Conservation (phyloP, 1,140 invertebrate species). For the Lucilia sericata region DNA sequence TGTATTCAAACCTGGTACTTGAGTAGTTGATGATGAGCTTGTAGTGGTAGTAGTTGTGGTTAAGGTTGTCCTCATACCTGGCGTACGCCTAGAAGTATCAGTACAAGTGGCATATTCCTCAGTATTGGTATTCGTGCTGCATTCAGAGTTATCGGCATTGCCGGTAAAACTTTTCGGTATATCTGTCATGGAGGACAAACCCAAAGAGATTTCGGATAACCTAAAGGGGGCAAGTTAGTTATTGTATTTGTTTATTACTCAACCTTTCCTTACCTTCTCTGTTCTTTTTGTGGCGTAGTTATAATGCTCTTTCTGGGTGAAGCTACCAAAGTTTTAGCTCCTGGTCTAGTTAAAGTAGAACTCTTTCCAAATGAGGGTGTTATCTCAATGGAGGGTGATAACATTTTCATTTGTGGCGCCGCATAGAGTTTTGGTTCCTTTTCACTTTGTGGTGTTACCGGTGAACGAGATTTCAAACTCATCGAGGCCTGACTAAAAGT, state of each 20-base stretch:
- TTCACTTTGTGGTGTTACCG: conserved; percentile 31
- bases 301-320: not conserved
- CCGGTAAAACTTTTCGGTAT: conserved; percentile 63
- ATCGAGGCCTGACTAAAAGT: conserved; percentile 17
- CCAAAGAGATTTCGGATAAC: conserved; percentile 29
- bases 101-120: conserved; percentile 85
- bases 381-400: conserved; percentile 32
- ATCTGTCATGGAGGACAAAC: conserved; percentile 48
- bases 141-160: conserved; percentile 84
- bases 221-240: not conserved
- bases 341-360: not conserved
- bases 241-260: too few species aligned
- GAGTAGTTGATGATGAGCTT: conserved; percentile 67
- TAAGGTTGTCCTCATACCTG: conserved; percentile 68
- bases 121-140: conserved; percentile 86
- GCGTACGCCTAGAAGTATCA: conserved; percentile 82
- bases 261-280: not conserved
- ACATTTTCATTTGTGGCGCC: not conserved
- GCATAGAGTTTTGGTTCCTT: not conserved
- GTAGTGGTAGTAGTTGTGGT: conserved; percentile 55
- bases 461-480: conserved; percentile 15
- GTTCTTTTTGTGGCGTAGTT: not conserved
- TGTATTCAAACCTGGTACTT: conserved; percentile 67
- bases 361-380: not conserved
- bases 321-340: not conserved